Evolutionary conservation across 2,888 invertebrate genomes (phyloP), one percentile per base, ranked within the genome.

Genomic region (Latrodectus elegans): DNA sequence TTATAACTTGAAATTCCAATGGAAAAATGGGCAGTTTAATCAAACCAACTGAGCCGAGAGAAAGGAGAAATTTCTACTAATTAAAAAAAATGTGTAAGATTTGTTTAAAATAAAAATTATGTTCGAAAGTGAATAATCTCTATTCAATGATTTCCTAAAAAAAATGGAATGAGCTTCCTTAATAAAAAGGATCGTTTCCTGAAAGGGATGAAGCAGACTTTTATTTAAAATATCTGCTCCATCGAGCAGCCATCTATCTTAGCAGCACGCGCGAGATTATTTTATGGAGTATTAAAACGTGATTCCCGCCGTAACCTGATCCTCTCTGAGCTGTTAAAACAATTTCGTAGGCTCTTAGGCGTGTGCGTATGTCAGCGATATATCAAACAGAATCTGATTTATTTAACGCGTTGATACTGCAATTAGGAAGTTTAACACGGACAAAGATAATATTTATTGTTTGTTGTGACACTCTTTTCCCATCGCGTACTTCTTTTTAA

Each of bases 391-490:
- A 75, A 55, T 76, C 80, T 86, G 86, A 86, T 86, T 86, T 86
- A 86, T 86, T 71, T 15, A 86, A 81, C 80, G 80, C 76, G 72
- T 65, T 70, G 71, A 81, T 81, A 76, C 76, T 52, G 72, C 81
- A 86, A 86, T 86, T 86, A 86, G 76, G 81, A 72, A 80, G 86
- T 76, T 86, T 86, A 86, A 76, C 80, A 86, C 80, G 67, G 80
- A 74, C 79, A 79, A 80, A 81, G 81, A 75, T 87, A 81, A 72
- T 87, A 87, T 87, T 87, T 87, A 87, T 87, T 87, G 73, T 81
- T 76, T 80, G 80, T 17, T 80, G 76, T 81, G 86, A 81, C 86
- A 86, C 76, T 81, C 72, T 52, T 51, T 86, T 67, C 80, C 49
- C 78, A 55, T 71, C 78, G 52, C 65, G 8, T 64, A 77, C 55